Percentiles rank a stretch among this genome's conserved stretches.
Evolutionary conservation across 2,113 vertebrate genomes (phyloP).

Genomic region (Eubucco bourcierii): DNA sequence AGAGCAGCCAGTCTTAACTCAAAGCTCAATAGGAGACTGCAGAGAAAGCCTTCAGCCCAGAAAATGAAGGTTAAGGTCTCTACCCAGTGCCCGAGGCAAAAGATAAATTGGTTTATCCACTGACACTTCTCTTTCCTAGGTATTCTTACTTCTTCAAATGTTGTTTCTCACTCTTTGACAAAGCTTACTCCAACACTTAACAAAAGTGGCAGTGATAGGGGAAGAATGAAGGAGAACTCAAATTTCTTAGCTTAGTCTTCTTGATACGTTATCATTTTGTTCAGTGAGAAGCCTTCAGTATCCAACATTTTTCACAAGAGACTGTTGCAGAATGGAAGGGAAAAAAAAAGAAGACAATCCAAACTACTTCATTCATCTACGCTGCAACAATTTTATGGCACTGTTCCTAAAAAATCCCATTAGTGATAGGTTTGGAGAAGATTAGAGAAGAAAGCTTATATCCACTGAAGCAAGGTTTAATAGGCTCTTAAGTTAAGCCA

Average conservation of each 20-base stretch:
- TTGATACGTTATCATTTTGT: not conserved
- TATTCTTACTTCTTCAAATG: not conserved
- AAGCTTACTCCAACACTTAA: not conserved
- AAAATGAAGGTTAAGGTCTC: not conserved
- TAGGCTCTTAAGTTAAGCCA: constrained; percentile 39
- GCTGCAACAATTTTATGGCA: not conserved
- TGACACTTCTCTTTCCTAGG: not conserved
- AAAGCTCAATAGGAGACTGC: not conserved
- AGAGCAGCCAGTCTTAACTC: not conserved
- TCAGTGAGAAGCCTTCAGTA: not conserved
- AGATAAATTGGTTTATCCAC: not conserved
- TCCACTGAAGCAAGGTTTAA: constrained; percentile 37
- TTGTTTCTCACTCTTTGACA: not conserved
- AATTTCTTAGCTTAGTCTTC: not conserved
- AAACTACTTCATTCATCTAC: not conserved
- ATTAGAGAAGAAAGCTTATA: constrained; percentile 40
- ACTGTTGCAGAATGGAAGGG: not conserved
- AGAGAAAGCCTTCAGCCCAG: not conserved
- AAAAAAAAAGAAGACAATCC: not conserved
- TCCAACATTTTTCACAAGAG: not conserved
- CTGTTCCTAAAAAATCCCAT: constrained; percentile 10
- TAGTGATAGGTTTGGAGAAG: constrained; percentile 12
- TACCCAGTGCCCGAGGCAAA: not conserved
- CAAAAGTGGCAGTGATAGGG: not conserved
- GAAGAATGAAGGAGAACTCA: not conserved